A percentile compares a stretch with the other conserved stretches of the same genome.
These are phyloP conservation scores for Agrenia bidenticulata DNA, from an alignment of 2,888 invertebrate species.

Conservation along the genomic window DNA sequence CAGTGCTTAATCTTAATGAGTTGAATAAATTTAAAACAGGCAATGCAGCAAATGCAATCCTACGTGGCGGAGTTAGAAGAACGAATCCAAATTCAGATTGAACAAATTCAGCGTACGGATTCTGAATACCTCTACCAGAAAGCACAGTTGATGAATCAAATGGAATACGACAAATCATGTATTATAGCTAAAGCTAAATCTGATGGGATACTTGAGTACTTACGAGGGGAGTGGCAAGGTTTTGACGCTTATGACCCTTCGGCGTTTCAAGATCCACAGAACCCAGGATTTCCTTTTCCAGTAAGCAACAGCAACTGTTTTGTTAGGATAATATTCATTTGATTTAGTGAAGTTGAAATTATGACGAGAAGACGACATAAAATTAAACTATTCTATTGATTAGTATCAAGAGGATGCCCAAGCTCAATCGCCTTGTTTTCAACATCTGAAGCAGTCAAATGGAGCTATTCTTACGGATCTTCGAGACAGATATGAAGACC, in stretches of 20 bases:
- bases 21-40: too few relatives aligned
- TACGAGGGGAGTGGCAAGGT: background rate
- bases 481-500: slow-evolving; percentile 35
- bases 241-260: background rate
- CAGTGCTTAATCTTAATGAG: too few relatives aligned
- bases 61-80: background rate
- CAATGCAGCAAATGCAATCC: slow-evolving; percentile 2
- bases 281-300: too few relatives aligned
- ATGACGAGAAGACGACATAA: too few relatives aligned
- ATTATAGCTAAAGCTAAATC: slow-evolving; percentile 9
- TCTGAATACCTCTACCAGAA: background rate
- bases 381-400: too few relatives aligned
- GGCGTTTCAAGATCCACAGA: background rate
- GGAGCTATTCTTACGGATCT: slow-evolving; percentile 26
- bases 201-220: slow-evolving; percentile 1
- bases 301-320: too few relatives aligned
- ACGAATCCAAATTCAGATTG: background rate
- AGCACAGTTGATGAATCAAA: background rate
- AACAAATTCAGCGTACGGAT: background rate
- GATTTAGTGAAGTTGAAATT: too few relatives aligned
- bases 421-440: slow-evolving; percentile 7
- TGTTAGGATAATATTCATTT: too few relatives aligned
- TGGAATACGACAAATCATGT: background rate
- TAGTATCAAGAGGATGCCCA: too few relatives aligned
- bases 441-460: slow-evolving; percentile 10